A percentile compares a stretch with the other conserved stretches of the same genome.
phyloP scores from a whole-genome alignment of 2,113 vertebrate species.

The Myodes glareolus region DNA sequence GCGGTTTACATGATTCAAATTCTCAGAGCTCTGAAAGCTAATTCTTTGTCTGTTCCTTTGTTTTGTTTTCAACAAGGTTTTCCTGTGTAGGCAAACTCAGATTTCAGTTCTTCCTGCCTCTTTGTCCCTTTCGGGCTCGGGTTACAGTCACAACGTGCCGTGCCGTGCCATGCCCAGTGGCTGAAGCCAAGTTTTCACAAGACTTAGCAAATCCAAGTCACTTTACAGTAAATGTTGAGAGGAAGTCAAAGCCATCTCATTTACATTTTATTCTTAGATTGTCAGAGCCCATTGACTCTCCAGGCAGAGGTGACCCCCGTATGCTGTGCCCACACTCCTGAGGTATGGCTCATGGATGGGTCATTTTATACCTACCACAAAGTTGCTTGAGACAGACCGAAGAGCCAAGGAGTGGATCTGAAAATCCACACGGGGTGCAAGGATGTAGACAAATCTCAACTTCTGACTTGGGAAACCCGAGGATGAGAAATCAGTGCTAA shows the following conservation, averaged over 20 bases:
- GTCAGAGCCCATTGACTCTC: not conserved
- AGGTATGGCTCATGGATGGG: not conserved
- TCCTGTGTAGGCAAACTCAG: not conserved
- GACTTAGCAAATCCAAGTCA: not conserved
- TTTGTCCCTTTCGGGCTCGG: not conserved
- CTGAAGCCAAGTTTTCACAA: not conserved
- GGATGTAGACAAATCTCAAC: not conserved
- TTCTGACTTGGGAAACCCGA: not conserved
- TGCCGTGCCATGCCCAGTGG: too few relatives aligned
- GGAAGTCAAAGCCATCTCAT: not conserved
- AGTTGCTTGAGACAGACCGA: not conserved
- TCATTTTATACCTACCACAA: not conserved
- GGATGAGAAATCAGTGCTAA: not conserved
- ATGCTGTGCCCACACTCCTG: not conserved
- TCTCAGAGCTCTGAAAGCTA: not conserved
- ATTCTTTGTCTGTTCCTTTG: not conserved
- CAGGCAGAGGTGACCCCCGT: not conserved
- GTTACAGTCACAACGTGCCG: not conserved
- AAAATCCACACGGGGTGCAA: not conserved
- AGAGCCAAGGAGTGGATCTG: not conserved
- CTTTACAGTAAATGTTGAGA: not conserved
- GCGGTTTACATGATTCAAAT: not conserved
- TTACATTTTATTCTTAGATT: slow-evolving; percentile 30
- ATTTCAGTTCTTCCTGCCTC: not conserved
- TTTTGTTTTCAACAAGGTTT: not conserved